phyloP scores from a whole-genome alignment of 2,797 vertebrate species.

The Hydrocynus forskahlii region DNA sequence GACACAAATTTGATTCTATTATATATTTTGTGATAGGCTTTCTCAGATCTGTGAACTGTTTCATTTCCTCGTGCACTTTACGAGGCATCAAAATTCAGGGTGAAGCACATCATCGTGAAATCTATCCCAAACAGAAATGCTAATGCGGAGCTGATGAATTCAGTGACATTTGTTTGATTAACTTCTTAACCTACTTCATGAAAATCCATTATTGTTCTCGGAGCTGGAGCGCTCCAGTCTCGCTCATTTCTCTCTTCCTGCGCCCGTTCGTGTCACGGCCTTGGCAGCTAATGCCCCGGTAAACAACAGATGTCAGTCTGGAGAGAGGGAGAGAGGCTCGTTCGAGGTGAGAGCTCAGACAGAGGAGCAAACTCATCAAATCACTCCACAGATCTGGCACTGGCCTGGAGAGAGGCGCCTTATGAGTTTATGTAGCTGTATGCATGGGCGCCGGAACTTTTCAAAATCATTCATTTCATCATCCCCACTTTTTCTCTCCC shows the following conservation, averaged over 20 bases:
- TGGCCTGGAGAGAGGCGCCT: neutral
- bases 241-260: conserved; percentile 30
- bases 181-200: conserved; percentile 66
- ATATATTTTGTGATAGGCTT: neutral
- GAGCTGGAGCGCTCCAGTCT: conserved; percentile 20
- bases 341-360: conserved; percentile 2
- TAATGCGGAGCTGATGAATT: conserved; percentile 77
- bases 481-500: too few species aligned
- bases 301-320: conserved; percentile 50
- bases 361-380: neutral
- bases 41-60: neutral
- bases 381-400: conserved; percentile 4
- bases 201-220: conserved; percentile 55
- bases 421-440: conserved; percentile 11
- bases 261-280: conserved; percentile 21
- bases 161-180: conserved; percentile 80
- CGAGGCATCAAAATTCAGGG: conserved; percentile 34
- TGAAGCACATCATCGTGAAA: conserved; percentile 28
- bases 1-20: too few species aligned
- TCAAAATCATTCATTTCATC: too few species aligned
- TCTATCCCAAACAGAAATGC: conserved; percentile 53
- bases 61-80: neutral
- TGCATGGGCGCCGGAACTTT: too few species aligned
- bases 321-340: conserved; percentile 5
- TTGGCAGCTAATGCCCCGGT: conserved; percentile 24